Base-by-base conservation (phyloP, 2,888 invertebrate genomes). In the Anorthoa munda region DNA sequence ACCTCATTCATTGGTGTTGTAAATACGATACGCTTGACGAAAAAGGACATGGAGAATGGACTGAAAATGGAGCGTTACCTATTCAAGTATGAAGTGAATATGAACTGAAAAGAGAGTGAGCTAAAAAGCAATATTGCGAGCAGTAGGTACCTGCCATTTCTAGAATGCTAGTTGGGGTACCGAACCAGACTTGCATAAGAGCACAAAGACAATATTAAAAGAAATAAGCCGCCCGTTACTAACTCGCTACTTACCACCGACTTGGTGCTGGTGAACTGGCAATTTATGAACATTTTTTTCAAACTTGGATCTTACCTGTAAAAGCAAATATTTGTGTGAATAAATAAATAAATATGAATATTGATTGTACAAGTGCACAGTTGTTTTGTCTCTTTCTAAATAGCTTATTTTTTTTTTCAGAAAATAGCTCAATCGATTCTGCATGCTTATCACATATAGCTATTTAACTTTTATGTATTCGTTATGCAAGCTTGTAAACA, bases 401-500 rank as follows among this genome's bases (percentile, higher is more conserved):
- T n/a, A 21, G 12, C 12, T 11, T n/a, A 12, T 1, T 13, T 13
- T 23, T 23, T 23, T 53, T 23, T 4, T 13, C 53, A 23, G 13
- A 21, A 23, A 12, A 15, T 23, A 12, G 13, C 21, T 13, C 23
- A 23, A 4, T 23, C 5, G 2, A 51, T 51, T n/a, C 23, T 21
- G 5, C 23, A 12, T 11, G 13, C 13, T 4, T 51, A n/a, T 53
- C 12, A 3, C 21, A 21, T 53, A 21, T 21, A 21, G 4, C 53
- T 21, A 21, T 21, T 13, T 13, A 53, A 12, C 7, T 21, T 21
- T 12, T 7, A 7, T 53, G 13, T 53, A 3, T 15, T 21, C 53
- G 4, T 53, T 69, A 55, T 68, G 61, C 77, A 71, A 64, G 60
- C 72, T 45, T 23, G 15, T 23, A 60, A 53, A 76, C 21, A 66